Base-by-base conservation (phyloP, 2,797 vertebrate species). In the Leucoraja ocellata region DNA sequence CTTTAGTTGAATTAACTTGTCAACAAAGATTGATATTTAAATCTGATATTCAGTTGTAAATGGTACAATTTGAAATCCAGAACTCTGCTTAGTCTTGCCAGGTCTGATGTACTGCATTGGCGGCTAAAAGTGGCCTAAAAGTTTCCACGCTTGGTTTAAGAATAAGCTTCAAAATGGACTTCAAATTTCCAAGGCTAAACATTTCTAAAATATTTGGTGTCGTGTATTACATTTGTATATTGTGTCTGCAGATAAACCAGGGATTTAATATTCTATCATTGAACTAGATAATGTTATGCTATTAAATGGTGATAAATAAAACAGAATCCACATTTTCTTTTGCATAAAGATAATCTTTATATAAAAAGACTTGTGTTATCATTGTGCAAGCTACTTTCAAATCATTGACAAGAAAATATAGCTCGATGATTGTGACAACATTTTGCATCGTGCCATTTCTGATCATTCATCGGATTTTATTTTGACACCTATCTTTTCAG, bases 401-500 rank as follows among this genome's bases (percentile, higher is more conserved):
- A 32, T 16, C 65, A 1, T 68, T 21, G n/a, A 7, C 18, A 93
- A 93, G 16, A 32, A 21, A 84, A 86, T 39, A 93, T 13, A 78
- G 73, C 94, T 94, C 94, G 95, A 93, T 94, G 93, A 94, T 91
- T 94, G 91, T 80, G 94, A 94, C 94, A 93, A 94, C 54, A 93
- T 91, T 94, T 95, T 73, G 74, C 93, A 83, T 94, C 94, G 94
- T 81, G 94, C 94, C 73, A 94, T 94, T 79, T 93, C n/a, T 11
- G 94, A 93, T 80, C 94, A 94, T 94, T 94, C 92, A 94, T 93
- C 86, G 94, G 93, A 94, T 54, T 94, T 95, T 94, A 83, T 84
- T 94, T 95, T 95, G 93, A 93, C 93, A 94, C 39, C 93, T 96
- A 96, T 96, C 95, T 95, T 94, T 95, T 95, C 94, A 94, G 94